phyloP scores from a whole-genome alignment of 2,888 invertebrate genomes.

The Ophonus ardosiacus region DNA sequence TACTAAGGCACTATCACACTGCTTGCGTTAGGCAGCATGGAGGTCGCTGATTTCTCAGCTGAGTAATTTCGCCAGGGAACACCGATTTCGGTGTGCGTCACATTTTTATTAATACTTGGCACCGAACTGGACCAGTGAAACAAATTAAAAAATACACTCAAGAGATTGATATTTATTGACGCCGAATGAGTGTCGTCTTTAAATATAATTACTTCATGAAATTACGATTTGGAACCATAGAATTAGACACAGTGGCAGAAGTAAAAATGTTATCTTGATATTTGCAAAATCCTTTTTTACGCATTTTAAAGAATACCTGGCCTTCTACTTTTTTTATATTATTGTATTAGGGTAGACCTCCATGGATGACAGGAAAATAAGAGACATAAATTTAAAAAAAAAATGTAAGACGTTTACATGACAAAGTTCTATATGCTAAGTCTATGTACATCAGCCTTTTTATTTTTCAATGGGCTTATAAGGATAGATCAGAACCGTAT shows the following conservation, averaged over 20 bases:
- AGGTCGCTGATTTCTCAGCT: constrained; percentile 9
- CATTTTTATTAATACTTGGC: constrained; percentile 40
- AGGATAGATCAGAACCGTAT: too few species aligned
- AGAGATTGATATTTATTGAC: constrained; percentile 18
- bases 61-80: constrained; percentile 8
- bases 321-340: too few species aligned
- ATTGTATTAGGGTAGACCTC: too few species aligned
- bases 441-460: too few species aligned
- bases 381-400: too few species aligned
- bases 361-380: too few species aligned
- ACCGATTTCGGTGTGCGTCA: constrained; percentile 7
- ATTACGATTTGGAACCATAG: background rate
- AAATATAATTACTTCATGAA: background rate
- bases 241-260: background rate
- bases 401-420: too few species aligned
- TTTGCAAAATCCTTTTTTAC: too few species aligned
- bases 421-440: too few species aligned
- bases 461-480: too few species aligned
- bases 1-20: background rate
- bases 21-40: background rate
- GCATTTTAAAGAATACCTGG: too few species aligned
- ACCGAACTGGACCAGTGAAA: background rate
- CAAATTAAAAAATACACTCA: background rate
- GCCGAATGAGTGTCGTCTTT: background rate
- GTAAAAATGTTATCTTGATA: too few species aligned